A percentile compares a stretch with the other conserved stretches of the same genome.
Evolutionary conservation across 1,140 invertebrate species (phyloP).

Genomic region (Telenomus remus): DNA sequence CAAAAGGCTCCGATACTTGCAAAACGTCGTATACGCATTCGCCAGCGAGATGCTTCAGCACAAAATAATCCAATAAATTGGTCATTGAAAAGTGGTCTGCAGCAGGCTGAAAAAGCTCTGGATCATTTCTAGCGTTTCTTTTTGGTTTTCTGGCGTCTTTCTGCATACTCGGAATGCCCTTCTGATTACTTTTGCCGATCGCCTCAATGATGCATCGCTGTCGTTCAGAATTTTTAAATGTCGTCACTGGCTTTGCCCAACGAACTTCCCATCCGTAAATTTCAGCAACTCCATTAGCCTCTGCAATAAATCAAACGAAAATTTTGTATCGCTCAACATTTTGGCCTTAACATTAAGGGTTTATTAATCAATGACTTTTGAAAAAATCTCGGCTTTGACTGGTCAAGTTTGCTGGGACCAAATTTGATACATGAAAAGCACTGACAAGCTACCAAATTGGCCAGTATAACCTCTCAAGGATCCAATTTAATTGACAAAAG

Average conservation of each 20-base stretch:
- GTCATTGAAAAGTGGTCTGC: conserved; percentile 7
- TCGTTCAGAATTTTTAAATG: conserved; percentile 65
- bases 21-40: conserved; percentile 59
- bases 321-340: no score
- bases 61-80: conserved; percentile 53
- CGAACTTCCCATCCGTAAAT: conserved; percentile 68
- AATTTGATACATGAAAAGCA: no score
- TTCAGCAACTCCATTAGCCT: conserved; percentile 58
- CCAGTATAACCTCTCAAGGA: no score
- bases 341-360: no score
- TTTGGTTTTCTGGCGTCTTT: conserved; percentile 14
- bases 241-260: conserved; percentile 72
- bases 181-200: conserved; percentile 31
- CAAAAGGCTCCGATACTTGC: conserved; percentile 45
- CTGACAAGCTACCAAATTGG: background rate
- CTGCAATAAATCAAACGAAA: conserved; percentile 24
- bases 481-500: background rate
- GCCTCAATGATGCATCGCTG: conserved; percentile 68
- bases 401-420: no score
- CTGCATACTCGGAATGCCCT: conserved; percentile 4
- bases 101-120: background rate
- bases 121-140: conserved; percentile 7
- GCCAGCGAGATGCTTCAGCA: conserved; percentile 58
- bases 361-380: no score
- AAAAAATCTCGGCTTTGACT: no score